Conservation (phyloP, 2,797 vertebrate genomes). For the Cirrhinus molitorella region DNA sequence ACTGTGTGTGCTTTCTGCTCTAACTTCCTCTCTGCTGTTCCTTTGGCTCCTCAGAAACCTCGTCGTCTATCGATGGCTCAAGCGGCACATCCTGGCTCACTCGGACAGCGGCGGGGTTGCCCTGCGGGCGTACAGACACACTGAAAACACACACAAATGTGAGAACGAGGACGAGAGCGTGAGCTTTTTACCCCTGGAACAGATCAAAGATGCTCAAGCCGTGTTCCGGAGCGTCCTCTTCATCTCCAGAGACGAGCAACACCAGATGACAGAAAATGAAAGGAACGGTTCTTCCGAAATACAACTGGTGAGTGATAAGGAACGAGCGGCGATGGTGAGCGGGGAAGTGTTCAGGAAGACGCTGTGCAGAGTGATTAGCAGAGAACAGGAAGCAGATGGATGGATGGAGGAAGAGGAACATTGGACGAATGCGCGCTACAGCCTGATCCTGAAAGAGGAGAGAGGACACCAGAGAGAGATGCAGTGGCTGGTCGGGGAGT, state of each 20-base stretch:
- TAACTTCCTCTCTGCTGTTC: slow-evolving; percentile 37
- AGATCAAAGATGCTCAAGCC: slow-evolving; percentile 49
- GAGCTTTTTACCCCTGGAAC: slow-evolving; percentile 33
- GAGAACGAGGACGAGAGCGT: not conserved
- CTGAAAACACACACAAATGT: not conserved
- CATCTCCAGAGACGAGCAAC: slow-evolving; percentile 65
- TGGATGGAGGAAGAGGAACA: slow-evolving; percentile 52
- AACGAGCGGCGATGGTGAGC: not conserved
- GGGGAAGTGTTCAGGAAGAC: slow-evolving; percentile 59
- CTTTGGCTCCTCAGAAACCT: slow-evolving; percentile 62
- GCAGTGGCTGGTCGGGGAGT: slow-evolving; percentile 57
- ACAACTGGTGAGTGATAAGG: slow-evolving; percentile 22
- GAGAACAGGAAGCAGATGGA: slow-evolving; percentile 52
- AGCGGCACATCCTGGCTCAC: not conserved
- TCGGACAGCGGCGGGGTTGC: fast-evolving
- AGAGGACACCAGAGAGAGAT: not conserved
- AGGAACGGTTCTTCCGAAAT: not conserved
- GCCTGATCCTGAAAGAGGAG: slow-evolving; percentile 61
- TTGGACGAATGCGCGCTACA: slow-evolving; percentile 56
- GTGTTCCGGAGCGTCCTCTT: slow-evolving; percentile 66
- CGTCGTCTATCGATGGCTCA: slow-evolving; percentile 64
- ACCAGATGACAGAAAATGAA: slow-evolving; percentile 57
- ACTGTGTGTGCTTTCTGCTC: slow-evolving; percentile 55
- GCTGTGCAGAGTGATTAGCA: slow-evolving; percentile 53
- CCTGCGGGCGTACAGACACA: slow-evolving; percentile 39